Base-by-base conservation (phyloP, 2,888 invertebrate genomes). In the Agonopterix alstromeriana region DNA sequence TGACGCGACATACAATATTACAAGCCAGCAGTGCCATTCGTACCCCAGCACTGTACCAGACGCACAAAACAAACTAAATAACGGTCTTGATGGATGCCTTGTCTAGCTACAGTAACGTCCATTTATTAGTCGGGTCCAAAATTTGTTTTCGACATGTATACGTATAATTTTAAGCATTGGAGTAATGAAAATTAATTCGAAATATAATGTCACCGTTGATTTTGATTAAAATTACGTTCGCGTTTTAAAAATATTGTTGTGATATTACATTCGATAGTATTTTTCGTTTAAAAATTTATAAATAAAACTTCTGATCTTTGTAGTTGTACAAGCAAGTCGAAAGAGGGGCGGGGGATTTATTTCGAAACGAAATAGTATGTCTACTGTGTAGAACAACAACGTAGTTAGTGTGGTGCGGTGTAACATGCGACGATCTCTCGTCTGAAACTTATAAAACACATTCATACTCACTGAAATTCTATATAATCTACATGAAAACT, bases 1-100 rank as follows among this genome's bases (percentile, higher is more conserved):
- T 42, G 89, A 91, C 48, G 84, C 88, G 11, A 88, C 84, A 61
- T 88, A 91, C 64, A 90, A 87, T 56, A 66, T 86, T 42, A 67
- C 70, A 10, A 55, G 70, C 35, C 90, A 85, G 55, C 90, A 90
- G 64, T 91, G 91, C 72, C 91, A 91, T 64, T 90, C 85, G 48
- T 91, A 91, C 62, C 86, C 83, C 36, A 68, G 73, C 49, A 75
- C 81, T 40, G 73, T 82, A 36, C 70, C 79, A 47, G 90, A 89
- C 50, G 56, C 76, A 41, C 90, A 90, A 65, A 61, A 65, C 35
- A 90, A 90, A 77, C 88, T 90, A 67, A 85, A 81, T 62, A 90
- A 80, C 70, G 90, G 89, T 62, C 82, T 91, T 59, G 92, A 91
- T 64, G 91, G 91, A 53, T 92, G 92, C 71, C 90, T 92, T 79